Conservation (phyloP, 2,113 vertebrate species). For the Sciurus niger region DNA sequence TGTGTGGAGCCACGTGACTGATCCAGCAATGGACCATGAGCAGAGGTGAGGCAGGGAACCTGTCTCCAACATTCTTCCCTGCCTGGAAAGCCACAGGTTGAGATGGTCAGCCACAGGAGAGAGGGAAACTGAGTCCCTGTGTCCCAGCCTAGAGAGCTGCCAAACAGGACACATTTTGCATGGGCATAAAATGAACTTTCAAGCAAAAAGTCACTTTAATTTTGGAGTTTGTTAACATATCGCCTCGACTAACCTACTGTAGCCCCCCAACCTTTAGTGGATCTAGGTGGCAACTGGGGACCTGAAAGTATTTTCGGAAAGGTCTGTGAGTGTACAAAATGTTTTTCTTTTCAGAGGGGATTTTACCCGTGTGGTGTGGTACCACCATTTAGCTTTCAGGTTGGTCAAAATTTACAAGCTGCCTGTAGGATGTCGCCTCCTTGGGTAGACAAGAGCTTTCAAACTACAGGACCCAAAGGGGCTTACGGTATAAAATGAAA, state of each 20-base stretch:
- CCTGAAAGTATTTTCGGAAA: background rate
- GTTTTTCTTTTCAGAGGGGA: background rate
- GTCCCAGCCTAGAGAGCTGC: background rate
- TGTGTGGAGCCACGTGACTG: background rate
- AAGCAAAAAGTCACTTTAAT: background rate
- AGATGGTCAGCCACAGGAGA: background rate
- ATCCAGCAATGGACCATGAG: background rate
- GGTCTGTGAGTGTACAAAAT: background rate
- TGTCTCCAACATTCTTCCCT: background rate
- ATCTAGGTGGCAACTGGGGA: background rate
- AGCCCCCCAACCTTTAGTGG: background rate
- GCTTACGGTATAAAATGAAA: background rate
- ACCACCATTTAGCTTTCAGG: background rate
- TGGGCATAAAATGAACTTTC: background rate
- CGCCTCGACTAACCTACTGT: background rate
- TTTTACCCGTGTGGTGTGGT: background rate
- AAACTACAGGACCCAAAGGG: background rate
- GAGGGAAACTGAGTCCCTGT: background rate
- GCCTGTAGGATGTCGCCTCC: background rate
- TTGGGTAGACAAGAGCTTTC: background rate
- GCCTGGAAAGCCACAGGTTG: background rate
- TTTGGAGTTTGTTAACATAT: background rate
- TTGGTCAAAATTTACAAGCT: background rate
- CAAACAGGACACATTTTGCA: background rate
- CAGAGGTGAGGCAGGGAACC: background rate